Conservation (phyloP, 1,140 invertebrate species). For the Leguminivora glycinivorella region DNA sequence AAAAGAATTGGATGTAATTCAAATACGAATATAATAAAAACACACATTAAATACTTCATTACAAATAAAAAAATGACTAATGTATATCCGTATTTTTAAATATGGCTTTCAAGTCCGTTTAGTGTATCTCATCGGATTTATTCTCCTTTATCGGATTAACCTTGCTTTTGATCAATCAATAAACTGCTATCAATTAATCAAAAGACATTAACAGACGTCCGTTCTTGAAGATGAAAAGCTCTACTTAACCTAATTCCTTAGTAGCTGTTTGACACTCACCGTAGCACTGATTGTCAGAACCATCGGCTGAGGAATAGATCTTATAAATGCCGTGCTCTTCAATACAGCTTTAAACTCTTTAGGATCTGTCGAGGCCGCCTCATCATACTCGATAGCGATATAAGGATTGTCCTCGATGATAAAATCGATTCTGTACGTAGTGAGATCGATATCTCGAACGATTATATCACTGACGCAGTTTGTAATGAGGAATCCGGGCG, state of each 20-base stretch:
- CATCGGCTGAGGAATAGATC: conserved; percentile 53
- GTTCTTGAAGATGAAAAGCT: neutral
- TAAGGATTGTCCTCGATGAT: conserved; percentile 52
- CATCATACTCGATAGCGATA: conserved; percentile 58
- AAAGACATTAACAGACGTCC: neutral
- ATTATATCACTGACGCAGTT: conserved; percentile 53
- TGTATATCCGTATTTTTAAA: too few species aligned
- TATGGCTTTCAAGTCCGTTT: too few species aligned
- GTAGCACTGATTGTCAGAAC: conserved; percentile 59
- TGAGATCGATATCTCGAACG: conserved; percentile 64
- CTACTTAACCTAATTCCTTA: neutral
- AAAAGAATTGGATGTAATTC: too few species aligned
- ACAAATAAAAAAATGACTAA: too few species aligned
- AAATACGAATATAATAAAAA: too few species aligned
- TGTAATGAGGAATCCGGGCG: conserved; percentile 57
- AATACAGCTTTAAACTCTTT: conserved; percentile 61
- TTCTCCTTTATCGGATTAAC: too few species aligned
- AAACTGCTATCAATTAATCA: neutral
- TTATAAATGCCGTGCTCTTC: conserved; percentile 56
- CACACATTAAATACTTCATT: too few species aligned
- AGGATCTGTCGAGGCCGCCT: conserved; percentile 35
- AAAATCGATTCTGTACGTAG: conserved; percentile 59
- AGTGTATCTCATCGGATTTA: too few species aligned
- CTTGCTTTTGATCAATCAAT: too few species aligned
- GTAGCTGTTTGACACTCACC: conserved; percentile 44